These are phyloP conservation scores for Perca fluviatilis DNA, from an alignment of 2,113 vertebrate genomes.

Conservation along the genomic window DNA sequence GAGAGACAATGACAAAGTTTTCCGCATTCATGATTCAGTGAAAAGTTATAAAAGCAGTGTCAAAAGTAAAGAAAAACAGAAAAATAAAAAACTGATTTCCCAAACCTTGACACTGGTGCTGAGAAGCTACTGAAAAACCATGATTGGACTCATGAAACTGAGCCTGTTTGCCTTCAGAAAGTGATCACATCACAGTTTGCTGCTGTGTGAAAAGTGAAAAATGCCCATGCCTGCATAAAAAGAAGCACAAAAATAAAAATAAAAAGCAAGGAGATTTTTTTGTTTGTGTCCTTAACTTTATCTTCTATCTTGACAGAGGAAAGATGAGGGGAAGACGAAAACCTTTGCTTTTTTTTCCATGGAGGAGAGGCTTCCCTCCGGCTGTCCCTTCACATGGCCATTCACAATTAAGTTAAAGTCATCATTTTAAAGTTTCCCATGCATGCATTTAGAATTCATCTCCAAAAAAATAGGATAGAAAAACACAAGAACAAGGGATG, in stretches of 20 bases:
- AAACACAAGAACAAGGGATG: constrained; percentile 82
- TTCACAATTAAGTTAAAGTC: constrained; percentile 66
- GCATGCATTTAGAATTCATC: constrained; percentile 83
- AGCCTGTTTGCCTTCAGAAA: background rate
- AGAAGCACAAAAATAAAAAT: background rate
- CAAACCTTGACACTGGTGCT: background rate
- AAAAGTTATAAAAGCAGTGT: background rate
- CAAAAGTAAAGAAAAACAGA: background rate
- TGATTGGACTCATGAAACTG: constrained; percentile 41
- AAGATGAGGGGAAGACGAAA: constrained; percentile 26
- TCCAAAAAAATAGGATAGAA: constrained; percentile 79
- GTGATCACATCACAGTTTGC: background rate
- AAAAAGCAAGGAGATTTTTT: background rate
- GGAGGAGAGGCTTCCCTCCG: constrained; percentile 73
- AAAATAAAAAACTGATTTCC: background rate
- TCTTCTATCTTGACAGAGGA: constrained; percentile 20
- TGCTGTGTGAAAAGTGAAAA: constrained; percentile 2
- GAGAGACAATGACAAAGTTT: background rate
- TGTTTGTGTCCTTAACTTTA: background rate
- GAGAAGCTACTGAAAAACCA: background rate
- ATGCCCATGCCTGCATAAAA: background rate
- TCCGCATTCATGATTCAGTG: background rate
- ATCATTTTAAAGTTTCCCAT: constrained; percentile 70
- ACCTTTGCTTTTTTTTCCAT: background rate
- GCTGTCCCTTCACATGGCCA: constrained; percentile 47